A percentile compares a stretch with the other conserved stretches of the same genome.
Conservation (phyloP, 2,113 vertebrate species). For the Xenopus borealis region DNA sequence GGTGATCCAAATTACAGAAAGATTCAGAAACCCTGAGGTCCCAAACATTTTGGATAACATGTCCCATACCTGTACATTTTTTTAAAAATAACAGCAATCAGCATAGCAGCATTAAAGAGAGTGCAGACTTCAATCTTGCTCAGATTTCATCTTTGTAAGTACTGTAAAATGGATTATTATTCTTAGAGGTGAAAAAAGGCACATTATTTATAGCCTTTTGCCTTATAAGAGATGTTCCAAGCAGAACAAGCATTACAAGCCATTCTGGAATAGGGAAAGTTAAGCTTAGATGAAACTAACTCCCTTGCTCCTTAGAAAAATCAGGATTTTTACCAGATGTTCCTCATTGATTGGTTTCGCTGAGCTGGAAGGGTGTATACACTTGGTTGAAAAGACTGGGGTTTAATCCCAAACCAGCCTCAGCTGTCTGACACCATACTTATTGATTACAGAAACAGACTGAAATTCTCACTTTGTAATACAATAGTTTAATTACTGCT, state of each 20-base stretch:
- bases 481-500: conserved; percentile 63
- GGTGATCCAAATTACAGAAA: no score
- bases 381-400: conserved; percentile 52
- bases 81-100: no score
- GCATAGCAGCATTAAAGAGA: no score
- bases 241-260: neutral
- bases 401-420: conserved; percentile 60
- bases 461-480: conserved; percentile 56
- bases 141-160: no score
- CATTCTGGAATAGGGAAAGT: neutral
- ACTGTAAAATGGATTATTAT: no score
- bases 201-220: no score
- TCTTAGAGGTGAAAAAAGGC: no score
- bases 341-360: conserved; percentile 59
- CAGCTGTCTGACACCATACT: conserved; percentile 57
- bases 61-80: no score
- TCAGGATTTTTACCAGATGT: conserved; percentile 55
- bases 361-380: conserved; percentile 50
- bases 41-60: no score
- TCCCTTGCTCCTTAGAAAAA: neutral
- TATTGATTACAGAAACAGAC: conserved; percentile 66
- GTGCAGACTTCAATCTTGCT: no score
- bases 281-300: conserved; percentile 6
- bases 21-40: no score
- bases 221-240: no score